Base-by-base conservation (phyloP, 2,888 invertebrate species). In the Platypus cylindrus region DNA sequence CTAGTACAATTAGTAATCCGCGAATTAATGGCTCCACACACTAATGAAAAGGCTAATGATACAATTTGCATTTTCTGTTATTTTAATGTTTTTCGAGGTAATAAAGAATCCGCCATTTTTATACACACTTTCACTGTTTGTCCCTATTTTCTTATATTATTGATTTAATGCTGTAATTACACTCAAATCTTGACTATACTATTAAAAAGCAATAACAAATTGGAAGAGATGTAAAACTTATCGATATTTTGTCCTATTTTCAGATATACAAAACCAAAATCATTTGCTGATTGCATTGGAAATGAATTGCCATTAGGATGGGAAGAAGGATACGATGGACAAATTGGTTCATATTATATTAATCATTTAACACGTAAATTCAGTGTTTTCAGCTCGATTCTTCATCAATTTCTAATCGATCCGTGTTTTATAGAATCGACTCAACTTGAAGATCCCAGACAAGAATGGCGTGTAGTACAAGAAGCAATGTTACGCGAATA, bases 401-500 rank as follows among this genome's bases (percentile, higher is more conserved):
- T 20, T 7, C 9, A 20, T 20, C 9, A 20, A 7, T 20, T 5
- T 7, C 9, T 20, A 7, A 20, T 7, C 20, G 11, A 24, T 5
- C 24, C 12, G 3, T 24, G 36, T 37, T 8, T 48, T 45, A 14
- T 72, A 90, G 90, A 93, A 73, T 79, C 81, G 56, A 95, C 93
- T 58, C 94, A 95, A 66, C 67, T 94, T 45, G 94, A 95, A 68
- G 94, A 95, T 66, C 95, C 95, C 44, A 73, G 94, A 54, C 74
- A 87, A 66, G 91, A 93, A 78, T 95, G 94, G 94, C 77, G 91
- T 56, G 82, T 80, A 54, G 82, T 91, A 52, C 95, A 95, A 67
- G 93, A 95, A 68, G 83, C 81, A 47, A 95, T 95, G 95, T 73
- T 95, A 60, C 78, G 89, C 62, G 93, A 94, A 58, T 95, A 95